Percentiles rank a stretch among this genome's conserved stretches.
phyloP scores from a whole-genome alignment of 2,888 invertebrate species.

The Ichneumoninae sp. region DNA sequence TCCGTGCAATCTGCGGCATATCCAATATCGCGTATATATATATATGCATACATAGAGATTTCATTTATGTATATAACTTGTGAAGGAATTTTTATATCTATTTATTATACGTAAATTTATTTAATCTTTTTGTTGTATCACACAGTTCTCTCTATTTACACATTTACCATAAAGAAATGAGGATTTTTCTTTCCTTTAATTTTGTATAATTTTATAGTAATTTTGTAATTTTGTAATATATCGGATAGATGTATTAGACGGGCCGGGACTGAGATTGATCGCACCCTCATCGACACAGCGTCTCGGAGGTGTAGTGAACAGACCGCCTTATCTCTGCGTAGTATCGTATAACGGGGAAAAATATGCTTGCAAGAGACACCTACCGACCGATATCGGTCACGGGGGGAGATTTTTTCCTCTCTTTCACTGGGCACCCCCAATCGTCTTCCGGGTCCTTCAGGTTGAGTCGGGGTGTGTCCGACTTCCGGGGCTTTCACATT shows the following conservation, averaged over 20 bases:
- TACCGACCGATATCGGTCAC: neutral
- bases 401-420: neutral
- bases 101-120: constrained; percentile 21
- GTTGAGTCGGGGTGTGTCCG: neutral
- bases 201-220: neutral
- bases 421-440: neutral
- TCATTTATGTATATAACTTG: neutral
- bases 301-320: neutral
- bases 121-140: constrained; percentile 1
- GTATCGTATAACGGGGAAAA: neutral
- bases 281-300: neutral
- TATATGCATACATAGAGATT: constrained; percentile 9
- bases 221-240: neutral
- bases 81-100: neutral
- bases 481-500: constrained; percentile 17
- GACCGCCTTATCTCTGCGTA: neutral
- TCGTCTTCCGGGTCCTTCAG: neutral
- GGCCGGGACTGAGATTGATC: constrained; percentile 1
- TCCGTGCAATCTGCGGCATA: constrained; percentile 9
- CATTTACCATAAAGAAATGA: constrained; percentile 12
- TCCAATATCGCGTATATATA: neutral
- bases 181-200: constrained; percentile 9
- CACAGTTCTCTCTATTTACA: constrained; percentile 22
- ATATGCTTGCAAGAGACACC: neutral
- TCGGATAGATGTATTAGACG: neutral